Base-by-base conservation (phyloP, 2,888 invertebrate species). In the Macrophya annulata region DNA sequence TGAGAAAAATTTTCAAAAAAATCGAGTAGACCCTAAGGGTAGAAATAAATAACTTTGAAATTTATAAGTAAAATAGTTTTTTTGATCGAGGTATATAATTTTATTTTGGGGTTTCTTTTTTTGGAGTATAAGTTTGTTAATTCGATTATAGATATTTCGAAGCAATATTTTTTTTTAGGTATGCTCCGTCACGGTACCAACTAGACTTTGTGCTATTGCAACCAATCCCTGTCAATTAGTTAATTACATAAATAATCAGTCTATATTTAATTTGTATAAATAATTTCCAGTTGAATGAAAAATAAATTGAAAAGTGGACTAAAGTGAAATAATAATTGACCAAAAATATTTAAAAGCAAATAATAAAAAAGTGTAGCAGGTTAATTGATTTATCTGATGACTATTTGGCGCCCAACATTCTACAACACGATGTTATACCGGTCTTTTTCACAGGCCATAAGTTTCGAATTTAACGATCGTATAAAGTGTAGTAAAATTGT, bases 391-490 rank as follows among this genome's bases (percentile, higher is more conserved):
- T 15, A 17, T 31, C 15, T 12, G 37, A 12, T 17, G 37, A 68
- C 15, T 31, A 1, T 68, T 37, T 17, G 37, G 68, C 15, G 68
- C 17, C 17, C 68, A 0, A 68, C 12, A 68, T 55, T 55, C 55
- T 0, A 8, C 15, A 68, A 15, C 4, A 68, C 68, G 17, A 15
- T 31, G 12, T n/a, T n/a, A n/a, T 37, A 6, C 31, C 21, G 17
- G 37, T 1, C 25, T 68, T 17, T 15, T 37, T 68, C 68, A 15
- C 68, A 17, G 31, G 5, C 17, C 68, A 37, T 68, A 68, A 37
- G 37, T 68, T 68, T 17, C 4, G 12, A 68, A 68, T 31, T 68
- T 37, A 68, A 68, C 68, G 68, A 68, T 68, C 68, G 12, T 68
- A 37, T 31, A 37, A 17, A 15, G 31, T 15, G 4, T 6, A 37